These are phyloP conservation scores for Pipistrellus pipistrellus DNA, from an alignment of 2,797 vertebrate genomes.

Conservation along the genomic window DNA sequence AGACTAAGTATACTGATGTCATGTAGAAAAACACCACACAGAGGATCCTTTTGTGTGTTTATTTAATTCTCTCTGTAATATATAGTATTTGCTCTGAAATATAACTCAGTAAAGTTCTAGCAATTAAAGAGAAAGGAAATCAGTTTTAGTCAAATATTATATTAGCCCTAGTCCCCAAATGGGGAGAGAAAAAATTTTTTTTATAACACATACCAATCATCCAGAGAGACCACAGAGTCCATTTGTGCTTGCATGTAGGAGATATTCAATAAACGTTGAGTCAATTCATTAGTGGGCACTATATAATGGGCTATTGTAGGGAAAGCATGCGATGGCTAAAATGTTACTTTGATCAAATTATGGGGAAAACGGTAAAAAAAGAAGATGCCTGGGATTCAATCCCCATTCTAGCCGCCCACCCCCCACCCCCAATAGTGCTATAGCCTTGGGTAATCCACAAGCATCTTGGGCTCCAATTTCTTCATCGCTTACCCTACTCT, in stretches of 20 bases:
- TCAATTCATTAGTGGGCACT: conserved; percentile 41
- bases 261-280: not conserved
- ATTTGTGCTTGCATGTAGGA: not conserved
- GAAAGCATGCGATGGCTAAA: conserved; percentile 19
- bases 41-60: conserved; percentile 20
- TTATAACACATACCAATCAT: conserved; percentile 31
- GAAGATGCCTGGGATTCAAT: not conserved
- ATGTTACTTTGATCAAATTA: not conserved
- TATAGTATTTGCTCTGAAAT: conserved; percentile 56
- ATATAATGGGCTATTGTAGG: conserved; percentile 9
- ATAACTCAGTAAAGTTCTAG: conserved; percentile 42
- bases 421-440: not conserved
- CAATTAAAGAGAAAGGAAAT: conserved; percentile 58
- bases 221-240: not conserved
- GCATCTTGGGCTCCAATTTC: conserved; percentile 5
- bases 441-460: not conserved
- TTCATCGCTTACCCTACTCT: conserved; percentile 48
- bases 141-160: conserved; percentile 1
- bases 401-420: not conserved
- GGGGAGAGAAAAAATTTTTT: not conserved
- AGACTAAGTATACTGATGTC: not conserved
- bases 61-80: conserved; percentile 52
- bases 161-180: not conserved
- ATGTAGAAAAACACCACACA: conserved; percentile 12
- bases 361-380: not conserved